phyloP scores from a whole-genome alignment of 2,888 invertebrate species.

The Chesias legatella region DNA sequence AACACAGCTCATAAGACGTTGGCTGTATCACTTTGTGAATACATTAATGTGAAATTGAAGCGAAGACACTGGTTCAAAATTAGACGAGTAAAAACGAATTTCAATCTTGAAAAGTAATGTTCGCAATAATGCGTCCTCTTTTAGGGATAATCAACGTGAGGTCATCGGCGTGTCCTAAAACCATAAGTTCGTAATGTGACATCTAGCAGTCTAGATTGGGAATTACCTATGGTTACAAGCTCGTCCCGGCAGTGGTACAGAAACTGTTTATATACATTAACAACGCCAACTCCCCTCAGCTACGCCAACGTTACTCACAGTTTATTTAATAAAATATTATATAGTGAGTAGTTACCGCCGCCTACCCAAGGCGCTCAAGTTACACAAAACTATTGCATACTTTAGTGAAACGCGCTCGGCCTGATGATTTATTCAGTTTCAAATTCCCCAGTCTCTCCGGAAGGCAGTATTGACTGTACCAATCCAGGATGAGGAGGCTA shows the following conservation, averaged over 20 bases:
- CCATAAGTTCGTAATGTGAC: no score
- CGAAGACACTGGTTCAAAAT: no score
- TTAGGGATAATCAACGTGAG: no score
- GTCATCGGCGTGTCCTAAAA: no score
- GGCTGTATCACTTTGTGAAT: not conserved
- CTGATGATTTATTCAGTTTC: conserved; percentile 72
- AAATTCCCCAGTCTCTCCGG: conserved; percentile 66
- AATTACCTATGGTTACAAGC: no score
- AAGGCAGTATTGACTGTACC: conserved; percentile 64
- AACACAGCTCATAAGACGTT: conserved; percentile 27
- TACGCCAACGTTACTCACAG: conserved; percentile 33
- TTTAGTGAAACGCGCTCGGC: conserved; percentile 67
- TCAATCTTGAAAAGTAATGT: no score
- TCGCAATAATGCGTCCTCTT: no score
- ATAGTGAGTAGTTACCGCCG: conserved; percentile 59
- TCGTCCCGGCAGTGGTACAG: no score
- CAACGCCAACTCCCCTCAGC: not conserved
- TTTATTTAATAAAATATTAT: conserved; percentile 75
- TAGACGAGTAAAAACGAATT: no score
- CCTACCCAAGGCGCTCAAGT: conserved; percentile 67
- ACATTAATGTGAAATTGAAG: no score
- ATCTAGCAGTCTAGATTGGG: no score
- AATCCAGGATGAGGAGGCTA: conserved; percentile 52
- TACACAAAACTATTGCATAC: conserved; percentile 77
- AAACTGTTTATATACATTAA: no score